Conservation (phyloP, 2,113 vertebrate genomes). For the Rhinogobius similis region DNA sequence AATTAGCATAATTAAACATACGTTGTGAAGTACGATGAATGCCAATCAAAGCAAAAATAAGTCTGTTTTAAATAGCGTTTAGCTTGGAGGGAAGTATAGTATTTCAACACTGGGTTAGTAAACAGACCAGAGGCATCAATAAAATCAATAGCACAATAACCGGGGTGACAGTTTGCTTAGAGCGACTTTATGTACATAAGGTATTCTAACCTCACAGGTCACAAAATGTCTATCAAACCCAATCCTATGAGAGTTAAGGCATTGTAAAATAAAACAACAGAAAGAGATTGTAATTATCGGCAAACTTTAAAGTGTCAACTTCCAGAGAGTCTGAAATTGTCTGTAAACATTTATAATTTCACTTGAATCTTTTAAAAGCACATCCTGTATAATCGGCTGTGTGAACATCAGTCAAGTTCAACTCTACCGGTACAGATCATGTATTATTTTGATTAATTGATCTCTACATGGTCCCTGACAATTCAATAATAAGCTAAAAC, state of each 20-base stretch:
- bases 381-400: too few relatives aligned
- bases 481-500: too few relatives aligned
- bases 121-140: slow-evolving; percentile 12
- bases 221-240: neutral
- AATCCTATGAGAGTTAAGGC: neutral
- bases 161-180: neutral
- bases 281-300: too few relatives aligned
- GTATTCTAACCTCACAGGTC: neutral
- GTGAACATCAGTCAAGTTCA: too few relatives aligned
- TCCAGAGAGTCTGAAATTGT: too few relatives aligned
- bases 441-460: too few relatives aligned
- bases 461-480: too few relatives aligned
- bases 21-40: slow-evolving; percentile 15
- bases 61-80: neutral
- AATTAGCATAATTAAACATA: neutral
- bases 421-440: too few relatives aligned
- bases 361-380: too few relatives aligned
- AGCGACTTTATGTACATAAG: neutral
- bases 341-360: too few relatives aligned
- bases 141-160: slow-evolving; percentile 4
- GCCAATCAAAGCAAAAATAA: slow-evolving; percentile 14
- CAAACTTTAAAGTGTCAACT: too few relatives aligned
- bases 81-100: slow-evolving; percentile 1
- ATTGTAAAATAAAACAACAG: neutral
- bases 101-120: slow-evolving; percentile 1